phyloP scores from a whole-genome alignment of 1,140 invertebrate genomes.

The Trichonephila clavipes region DNA sequence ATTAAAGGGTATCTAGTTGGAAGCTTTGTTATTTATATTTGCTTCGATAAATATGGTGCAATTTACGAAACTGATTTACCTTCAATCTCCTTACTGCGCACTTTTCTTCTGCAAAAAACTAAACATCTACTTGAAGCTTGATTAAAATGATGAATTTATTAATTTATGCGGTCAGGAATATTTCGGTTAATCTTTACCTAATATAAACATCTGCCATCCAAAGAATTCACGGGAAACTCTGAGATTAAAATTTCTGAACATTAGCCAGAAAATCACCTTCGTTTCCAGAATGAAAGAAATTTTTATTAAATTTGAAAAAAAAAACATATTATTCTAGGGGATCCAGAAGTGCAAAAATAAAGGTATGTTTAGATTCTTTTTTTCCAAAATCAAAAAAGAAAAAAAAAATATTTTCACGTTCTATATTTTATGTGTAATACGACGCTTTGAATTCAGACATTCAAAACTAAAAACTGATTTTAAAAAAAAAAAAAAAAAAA shows the following conservation, averaged over 20 bases:
- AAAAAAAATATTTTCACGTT: too few species aligned
- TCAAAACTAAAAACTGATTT: too few species aligned
- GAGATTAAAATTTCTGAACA: not conserved
- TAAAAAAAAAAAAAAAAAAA: too few species aligned
- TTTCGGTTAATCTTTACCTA: not conserved
- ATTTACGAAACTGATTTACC: not conserved
- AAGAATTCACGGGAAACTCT: not conserved
- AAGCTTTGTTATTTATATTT: too few species aligned
- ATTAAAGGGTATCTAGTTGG: too few species aligned
- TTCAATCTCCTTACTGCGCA: not conserved
- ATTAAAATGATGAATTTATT: not conserved
- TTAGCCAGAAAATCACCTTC: constrained; percentile 4
- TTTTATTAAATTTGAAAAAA: not conserved
- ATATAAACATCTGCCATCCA: not conserved
- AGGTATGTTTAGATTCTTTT: not conserved
- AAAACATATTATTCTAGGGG: not conserved
- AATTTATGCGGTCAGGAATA: not conserved
- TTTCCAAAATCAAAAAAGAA: too few species aligned
- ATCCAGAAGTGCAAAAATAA: not conserved
- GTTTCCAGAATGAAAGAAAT: not conserved
- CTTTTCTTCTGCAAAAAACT: not conserved
- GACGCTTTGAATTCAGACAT: too few species aligned
- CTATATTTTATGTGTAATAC: too few species aligned
- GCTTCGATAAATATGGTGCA: too few species aligned
- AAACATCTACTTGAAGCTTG: not conserved